Base-by-base conservation (phyloP, 2,797 vertebrate genomes). In the Scomberomorus guttatus region DNA sequence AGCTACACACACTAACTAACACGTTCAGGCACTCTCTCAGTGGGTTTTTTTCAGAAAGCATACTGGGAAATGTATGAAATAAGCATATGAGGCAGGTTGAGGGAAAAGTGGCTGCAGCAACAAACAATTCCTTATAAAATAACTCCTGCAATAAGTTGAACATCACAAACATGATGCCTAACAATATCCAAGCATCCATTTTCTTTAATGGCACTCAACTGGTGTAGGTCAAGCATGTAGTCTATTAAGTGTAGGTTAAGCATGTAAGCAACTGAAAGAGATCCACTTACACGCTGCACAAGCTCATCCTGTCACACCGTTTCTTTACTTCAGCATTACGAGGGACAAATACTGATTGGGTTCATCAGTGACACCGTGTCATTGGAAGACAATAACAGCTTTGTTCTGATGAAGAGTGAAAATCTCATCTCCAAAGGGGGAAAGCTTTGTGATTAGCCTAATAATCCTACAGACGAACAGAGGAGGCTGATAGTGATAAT, bases 401-500 rank as follows among this genome's bases (percentile, higher is more conserved):
- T 83, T 85, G 75, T 87, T 82, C 75, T 5, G 44, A 56, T 4
- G 70, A 75, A 32, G 85, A 84, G 74, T 25, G 58, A 77, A 81
- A 78, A 77, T 44, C 77, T 74, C 7, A 58, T 81, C 80, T 90
- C 81, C 58, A 44, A 75, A 82, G 81, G 72, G 62, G 44, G 20
- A 72, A 18, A 71, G 86, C 89, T 77, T 84, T 80, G 79, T 48
- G 84, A 91, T 91, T 84, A 90, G 75, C 63, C 65, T 83, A 80
- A 87, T 90, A 93, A 93, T 92, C 88, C 86, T 37, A 5, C 82
- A 73, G 85, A 86, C 32, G 39, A 81, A 88, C 76, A 59, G 70
- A 75, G 65, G 68, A 59, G 78, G 81, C 83, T 71, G 92, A 90
- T 92, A 76, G 83, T 25, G 74, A 88, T 90, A 87, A 92, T 88